phyloP scores from a whole-genome alignment of 2,113 vertebrate genomes.

The Pachyramphus minor region DNA sequence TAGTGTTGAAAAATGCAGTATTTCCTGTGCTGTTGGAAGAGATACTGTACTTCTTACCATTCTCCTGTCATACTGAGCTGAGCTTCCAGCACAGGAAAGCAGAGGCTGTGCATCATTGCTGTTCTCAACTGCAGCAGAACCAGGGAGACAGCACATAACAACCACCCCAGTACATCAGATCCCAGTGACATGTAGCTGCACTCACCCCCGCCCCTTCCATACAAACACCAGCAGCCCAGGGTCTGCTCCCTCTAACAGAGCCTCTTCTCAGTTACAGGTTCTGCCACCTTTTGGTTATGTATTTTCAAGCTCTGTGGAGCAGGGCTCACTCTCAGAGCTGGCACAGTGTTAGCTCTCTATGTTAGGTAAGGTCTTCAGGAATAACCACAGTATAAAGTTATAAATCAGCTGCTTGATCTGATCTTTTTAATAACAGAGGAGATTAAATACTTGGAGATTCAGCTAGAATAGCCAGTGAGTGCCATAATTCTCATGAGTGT shows the following conservation, averaged over 20 bases:
- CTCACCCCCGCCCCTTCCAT: accelerated
- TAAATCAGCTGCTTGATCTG: background rate
- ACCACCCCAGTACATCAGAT: background rate
- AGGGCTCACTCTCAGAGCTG: background rate
- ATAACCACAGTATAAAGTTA: background rate
- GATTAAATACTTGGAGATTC: background rate
- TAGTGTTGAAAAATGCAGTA: background rate
- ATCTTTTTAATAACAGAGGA: background rate
- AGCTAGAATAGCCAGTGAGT: background rate
- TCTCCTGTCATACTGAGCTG: background rate
- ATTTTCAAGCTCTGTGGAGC: background rate
- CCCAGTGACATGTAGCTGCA: background rate
- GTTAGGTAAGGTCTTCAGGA: background rate
- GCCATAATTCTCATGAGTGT: background rate
- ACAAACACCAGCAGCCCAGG: background rate
- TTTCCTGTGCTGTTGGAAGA: background rate
- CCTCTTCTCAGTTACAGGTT: background rate
- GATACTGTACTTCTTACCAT: background rate
- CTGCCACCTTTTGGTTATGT: background rate
- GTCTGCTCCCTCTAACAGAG: background rate
- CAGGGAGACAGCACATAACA: accelerated
- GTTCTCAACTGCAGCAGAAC: background rate
- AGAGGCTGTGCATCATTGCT: background rate
- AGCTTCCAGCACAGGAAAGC: background rate
- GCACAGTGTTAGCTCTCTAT: background rate